phyloP scores from a whole-genome alignment of 2,113 vertebrate species.

The Neoarius graeffei region DNA sequence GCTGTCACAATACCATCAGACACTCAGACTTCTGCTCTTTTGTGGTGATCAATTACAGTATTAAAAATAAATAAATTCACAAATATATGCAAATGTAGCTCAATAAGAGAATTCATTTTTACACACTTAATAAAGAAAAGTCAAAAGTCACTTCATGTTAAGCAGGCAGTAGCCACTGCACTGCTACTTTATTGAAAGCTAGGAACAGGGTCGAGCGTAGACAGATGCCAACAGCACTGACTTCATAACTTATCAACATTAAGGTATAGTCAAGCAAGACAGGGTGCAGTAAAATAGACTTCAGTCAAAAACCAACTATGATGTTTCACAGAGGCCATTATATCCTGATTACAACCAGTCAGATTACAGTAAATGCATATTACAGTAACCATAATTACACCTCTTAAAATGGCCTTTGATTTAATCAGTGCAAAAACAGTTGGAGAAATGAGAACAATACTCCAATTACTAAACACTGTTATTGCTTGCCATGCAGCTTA shows the following conservation, averaged over 20 bases:
- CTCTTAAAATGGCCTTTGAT: not conserved
- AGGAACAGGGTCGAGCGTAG: slow-evolving; percentile 11
- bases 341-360: not conserved
- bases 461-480: slow-evolving; percentile 4
- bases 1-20: not conserved
- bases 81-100: not conserved
- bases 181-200: slow-evolving; percentile 51
- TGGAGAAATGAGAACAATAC: not conserved
- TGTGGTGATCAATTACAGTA: not conserved
- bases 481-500: slow-evolving; percentile 12
- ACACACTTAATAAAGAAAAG: not conserved
- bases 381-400: not conserved
- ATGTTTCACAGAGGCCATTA: slow-evolving; percentile 25
- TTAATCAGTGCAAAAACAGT: slow-evolving; percentile 13
- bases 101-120: not conserved
- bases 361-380: slow-evolving; percentile 1
- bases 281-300: not conserved
- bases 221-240: slow-evolving; percentile 7
- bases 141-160: slow-evolving; percentile 14
- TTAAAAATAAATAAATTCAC: not conserved
- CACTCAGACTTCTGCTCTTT: not conserved
- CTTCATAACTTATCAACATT: slow-evolving; percentile 23
- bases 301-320: slow-evolving; percentile 26
- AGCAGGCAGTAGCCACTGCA: slow-evolving; percentile 34
- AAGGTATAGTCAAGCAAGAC: slow-evolving; percentile 21